phyloP scores from a whole-genome alignment of 2,888 invertebrate genomes.

The Oscheius sp. region DNA sequence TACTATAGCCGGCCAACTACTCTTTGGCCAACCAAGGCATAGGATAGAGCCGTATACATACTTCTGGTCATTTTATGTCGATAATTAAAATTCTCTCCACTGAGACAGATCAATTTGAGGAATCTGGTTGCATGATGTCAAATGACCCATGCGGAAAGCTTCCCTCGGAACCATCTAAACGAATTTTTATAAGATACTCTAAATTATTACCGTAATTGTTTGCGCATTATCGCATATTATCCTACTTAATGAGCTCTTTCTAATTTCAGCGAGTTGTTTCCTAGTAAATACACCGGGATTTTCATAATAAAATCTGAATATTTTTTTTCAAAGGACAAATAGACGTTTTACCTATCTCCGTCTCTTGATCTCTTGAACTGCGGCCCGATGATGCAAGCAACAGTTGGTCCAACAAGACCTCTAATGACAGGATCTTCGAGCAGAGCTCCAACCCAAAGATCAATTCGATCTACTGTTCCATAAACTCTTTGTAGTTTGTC shows the following conservation, averaged over 20 bases:
- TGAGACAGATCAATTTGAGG: slow-evolving; percentile 66
- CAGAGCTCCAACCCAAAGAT: slow-evolving; percentile 74
- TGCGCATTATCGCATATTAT: slow-evolving; percentile 90
- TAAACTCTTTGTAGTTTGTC: slow-evolving; percentile 60
- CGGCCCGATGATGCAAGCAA: slow-evolving; percentile 73
- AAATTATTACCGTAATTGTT: slow-evolving; percentile 70
- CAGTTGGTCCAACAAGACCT: slow-evolving; percentile 73
- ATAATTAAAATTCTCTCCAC: slow-evolving; percentile 58
- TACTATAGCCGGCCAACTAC: no score
- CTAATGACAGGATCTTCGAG: slow-evolving; percentile 72
- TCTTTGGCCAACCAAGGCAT: no score
- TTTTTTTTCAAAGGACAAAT: no score
- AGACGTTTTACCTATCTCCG: no score
- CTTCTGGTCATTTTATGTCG: slow-evolving; percentile 10
- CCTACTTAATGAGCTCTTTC: slow-evolving; percentile 85
- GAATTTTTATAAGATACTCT: not conserved
- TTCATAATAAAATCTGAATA: slow-evolving; percentile 74
- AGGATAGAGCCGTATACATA: no score
- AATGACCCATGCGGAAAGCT: slow-evolving; percentile 65
- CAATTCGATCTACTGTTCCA: slow-evolving; percentile 68
- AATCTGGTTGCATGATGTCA: slow-evolving; percentile 66
- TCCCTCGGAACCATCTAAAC: slow-evolving; percentile 64
- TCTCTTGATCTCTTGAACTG: slow-evolving; percentile 73
- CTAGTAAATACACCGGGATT: slow-evolving; percentile 70
- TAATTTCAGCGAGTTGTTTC: slow-evolving; percentile 82